These are phyloP conservation scores for Conops quadrifasciatus DNA, from an alignment of 2,888 invertebrate species.

Conservation along the genomic window DNA sequence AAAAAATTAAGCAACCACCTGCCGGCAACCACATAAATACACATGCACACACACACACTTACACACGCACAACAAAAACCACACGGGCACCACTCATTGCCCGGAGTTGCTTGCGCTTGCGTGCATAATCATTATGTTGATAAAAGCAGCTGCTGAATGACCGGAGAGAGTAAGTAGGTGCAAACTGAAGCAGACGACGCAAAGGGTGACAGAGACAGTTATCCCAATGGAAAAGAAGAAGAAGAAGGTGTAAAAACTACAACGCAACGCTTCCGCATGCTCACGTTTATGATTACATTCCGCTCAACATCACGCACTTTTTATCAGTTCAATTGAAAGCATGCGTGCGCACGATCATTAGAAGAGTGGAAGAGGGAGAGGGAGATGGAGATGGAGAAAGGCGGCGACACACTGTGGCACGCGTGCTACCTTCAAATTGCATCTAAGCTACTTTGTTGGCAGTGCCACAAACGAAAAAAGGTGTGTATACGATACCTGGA, in stretches of 20 bases:
- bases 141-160: conserved; percentile 44
- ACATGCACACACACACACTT: neutral
- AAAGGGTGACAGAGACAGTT: neutral
- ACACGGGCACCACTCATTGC: neutral
- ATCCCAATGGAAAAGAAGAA: neutral
- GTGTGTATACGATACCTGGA: too few species aligned
- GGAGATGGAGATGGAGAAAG: neutral
- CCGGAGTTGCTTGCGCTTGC: conserved; percentile 14
- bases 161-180: neutral
- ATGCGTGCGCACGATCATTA: neutral
- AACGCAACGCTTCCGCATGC: conserved; percentile 32
- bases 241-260: conserved; percentile 26
- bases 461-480: conserved; percentile 38
- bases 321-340: conserved; percentile 13
- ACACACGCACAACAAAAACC: conserved; percentile 1
- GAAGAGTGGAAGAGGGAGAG: neutral
- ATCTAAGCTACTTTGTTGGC: conserved; percentile 19
- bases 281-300: neutral
- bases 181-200: too few species aligned
- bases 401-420: neutral
- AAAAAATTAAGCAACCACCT: conserved; percentile 35
- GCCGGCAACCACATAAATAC: conserved; percentile 23
- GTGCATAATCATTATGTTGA: conserved; percentile 38
- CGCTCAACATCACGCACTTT: neutral
- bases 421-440: conserved; percentile 16